phyloP scores from a whole-genome alignment of 2,113 vertebrate species.

The Emydura subglobosa region DNA sequence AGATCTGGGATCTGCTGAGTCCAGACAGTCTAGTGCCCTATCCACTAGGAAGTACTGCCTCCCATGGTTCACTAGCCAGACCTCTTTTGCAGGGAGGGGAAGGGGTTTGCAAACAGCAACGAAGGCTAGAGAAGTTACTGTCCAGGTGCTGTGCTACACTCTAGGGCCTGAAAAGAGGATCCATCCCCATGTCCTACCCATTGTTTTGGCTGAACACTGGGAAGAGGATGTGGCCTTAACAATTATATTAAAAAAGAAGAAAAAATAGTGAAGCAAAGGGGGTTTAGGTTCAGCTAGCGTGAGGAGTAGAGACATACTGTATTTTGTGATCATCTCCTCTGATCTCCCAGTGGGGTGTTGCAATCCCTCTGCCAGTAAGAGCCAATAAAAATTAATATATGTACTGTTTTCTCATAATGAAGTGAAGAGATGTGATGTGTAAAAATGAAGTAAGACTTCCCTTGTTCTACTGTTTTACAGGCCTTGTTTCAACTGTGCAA shows the following conservation, averaged over 20 bases:
- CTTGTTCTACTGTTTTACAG: background rate
- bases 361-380: background rate
- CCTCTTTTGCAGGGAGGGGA: background rate
- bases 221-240: too few relatives aligned
- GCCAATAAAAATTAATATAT: slow-evolving; percentile 29
- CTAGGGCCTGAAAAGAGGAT: background rate
- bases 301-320: background rate
- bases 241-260: background rate
- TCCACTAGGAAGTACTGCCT: background rate
- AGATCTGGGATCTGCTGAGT: background rate
- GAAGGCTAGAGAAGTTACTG: background rate
- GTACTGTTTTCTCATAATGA: background rate
- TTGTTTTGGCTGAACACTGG: background rate
- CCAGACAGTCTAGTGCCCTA: background rate
- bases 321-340: background rate
- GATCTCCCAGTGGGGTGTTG: background rate
- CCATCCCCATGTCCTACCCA: background rate
- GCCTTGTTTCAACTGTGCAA: background rate
- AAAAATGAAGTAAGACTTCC: slow-evolving; percentile 1
- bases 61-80: background rate
- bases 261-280: slow-evolving; percentile 22
- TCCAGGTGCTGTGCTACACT: background rate
- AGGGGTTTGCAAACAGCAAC: background rate
- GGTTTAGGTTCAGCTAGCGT: background rate
- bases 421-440: background rate